Conservation (phyloP, 35 echinoderm and acorn worm species). For the Lytechinus pictus region DNA sequence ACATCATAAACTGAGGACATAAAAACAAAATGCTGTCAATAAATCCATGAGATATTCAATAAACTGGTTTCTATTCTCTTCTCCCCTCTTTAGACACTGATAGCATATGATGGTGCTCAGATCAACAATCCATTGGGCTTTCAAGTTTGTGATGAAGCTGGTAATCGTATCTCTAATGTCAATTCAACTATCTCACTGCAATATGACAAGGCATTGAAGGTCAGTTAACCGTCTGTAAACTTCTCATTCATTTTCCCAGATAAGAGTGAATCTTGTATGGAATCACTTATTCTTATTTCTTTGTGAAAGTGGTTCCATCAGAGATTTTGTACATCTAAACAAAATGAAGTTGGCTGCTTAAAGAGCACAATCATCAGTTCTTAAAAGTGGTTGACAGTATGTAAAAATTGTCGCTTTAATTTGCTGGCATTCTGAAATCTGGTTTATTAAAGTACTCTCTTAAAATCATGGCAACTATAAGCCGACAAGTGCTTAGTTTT, state of each 20-base stretch:
- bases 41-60: not conserved
- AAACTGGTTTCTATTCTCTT: not conserved
- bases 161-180: constrained; percentile 45
- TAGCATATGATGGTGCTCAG: constrained; percentile 53
- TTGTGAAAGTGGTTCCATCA: too few species aligned
- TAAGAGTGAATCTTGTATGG: not conserved
- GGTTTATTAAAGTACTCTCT: too few species aligned
- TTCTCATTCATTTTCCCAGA: not conserved
- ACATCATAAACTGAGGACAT: not conserved
- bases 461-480: too few species aligned
- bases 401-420: too few species aligned
- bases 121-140: constrained; percentile 52
- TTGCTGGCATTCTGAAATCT: too few species aligned
- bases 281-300: not conserved
- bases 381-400: too few species aligned
- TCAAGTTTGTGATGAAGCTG: constrained; percentile 64
- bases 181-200: constrained; percentile 54
- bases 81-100: constrained; percentile 15
- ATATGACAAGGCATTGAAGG: constrained; percentile 43
- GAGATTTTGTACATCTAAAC: not conserved
- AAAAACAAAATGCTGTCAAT: not conserved
- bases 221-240: not conserved
- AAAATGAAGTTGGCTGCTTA: not conserved
- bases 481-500: too few species aligned
- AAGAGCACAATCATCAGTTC: too few species aligned